phyloP scores from a whole-genome alignment of 2,888 invertebrate species.

The Hyppa rectilinea region DNA sequence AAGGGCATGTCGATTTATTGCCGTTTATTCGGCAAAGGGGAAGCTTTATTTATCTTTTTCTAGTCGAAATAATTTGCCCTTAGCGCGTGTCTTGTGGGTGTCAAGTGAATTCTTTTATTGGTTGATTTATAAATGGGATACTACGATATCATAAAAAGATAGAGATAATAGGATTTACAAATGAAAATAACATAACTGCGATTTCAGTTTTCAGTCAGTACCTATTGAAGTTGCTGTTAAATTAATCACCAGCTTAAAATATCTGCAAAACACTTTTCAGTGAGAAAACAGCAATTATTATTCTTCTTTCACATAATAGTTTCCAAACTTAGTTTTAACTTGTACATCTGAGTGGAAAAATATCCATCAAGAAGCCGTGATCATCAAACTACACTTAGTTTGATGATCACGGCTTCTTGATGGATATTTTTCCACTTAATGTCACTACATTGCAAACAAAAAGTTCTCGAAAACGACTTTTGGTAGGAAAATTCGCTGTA shows the following conservation, averaged over 20 bases:
- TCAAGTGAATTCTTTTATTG: conserved; percentile 68
- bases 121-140: conserved; percentile 57
- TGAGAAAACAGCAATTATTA: not conserved
- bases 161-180: not conserved
- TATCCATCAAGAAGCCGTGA: not conserved
- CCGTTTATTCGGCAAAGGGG: conserved; percentile 86
- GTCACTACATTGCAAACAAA: no score
- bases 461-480: not conserved
- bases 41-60: conserved; percentile 86
- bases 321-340: not conserved
- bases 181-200: no score
- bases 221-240: not conserved
- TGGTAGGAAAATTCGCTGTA: not conserved
- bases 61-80: conserved; percentile 81
- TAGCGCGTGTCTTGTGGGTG: conserved; percentile 74
- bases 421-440: not conserved
- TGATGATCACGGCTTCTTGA: not conserved
- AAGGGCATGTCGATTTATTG: conserved; percentile 88
- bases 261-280: not conserved
- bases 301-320: not conserved
- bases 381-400: not conserved
- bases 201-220: not conserved
- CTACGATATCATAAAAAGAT: conserved; percentile 2
- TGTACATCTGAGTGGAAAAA: not conserved
- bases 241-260: not conserved